A percentile compares a stretch with the other conserved stretches of the same genome.
Evolutionary conservation across 1,140 invertebrate genomes (phyloP).

Genomic region (Metaphire vulgaris): DNA sequence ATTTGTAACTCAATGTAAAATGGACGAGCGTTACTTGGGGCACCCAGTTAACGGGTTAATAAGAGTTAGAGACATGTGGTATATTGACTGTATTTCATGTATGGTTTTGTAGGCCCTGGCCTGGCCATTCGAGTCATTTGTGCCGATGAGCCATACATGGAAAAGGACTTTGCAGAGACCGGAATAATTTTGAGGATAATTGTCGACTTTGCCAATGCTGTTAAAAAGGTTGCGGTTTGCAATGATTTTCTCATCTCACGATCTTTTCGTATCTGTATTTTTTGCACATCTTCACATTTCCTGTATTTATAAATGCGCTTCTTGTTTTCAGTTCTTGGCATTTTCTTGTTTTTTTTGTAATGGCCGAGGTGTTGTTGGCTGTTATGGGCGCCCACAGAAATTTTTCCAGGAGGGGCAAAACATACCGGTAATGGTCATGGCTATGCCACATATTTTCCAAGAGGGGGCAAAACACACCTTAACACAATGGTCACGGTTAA

Average conservation of each 20-base stretch:
- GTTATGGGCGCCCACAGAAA: neutral
- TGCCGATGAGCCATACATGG: constrained; percentile 90
- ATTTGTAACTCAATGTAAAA: too few species aligned
- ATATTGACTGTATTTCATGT: too few species aligned
- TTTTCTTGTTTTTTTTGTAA: neutral
- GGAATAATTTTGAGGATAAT: constrained; percentile 83
- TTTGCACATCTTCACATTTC: neutral
- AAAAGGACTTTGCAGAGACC: constrained; percentile 90
- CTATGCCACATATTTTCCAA: too few species aligned
- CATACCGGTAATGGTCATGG: too few species aligned
- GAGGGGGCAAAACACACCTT: too few species aligned
- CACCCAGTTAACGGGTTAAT: too few species aligned
- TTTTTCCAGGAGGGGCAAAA: too few species aligned
- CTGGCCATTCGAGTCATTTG: constrained; percentile 91
- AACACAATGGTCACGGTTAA: too few species aligned
- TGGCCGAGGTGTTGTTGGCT: constrained; percentile 1
- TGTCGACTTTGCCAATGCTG: constrained; percentile 82
- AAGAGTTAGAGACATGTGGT: too few species aligned
- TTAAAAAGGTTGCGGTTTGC: constrained; percentile 69
- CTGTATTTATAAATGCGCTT: neutral
- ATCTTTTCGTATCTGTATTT: neutral
- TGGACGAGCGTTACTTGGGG: too few species aligned
- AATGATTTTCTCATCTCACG: too few species aligned
- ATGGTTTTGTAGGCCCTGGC: constrained; percentile 58
- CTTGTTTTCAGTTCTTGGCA: neutral